Evolutionary conservation across 2,888 invertebrate genomes (phyloP).

Genomic region (Electrophaes corylata): DNA sequence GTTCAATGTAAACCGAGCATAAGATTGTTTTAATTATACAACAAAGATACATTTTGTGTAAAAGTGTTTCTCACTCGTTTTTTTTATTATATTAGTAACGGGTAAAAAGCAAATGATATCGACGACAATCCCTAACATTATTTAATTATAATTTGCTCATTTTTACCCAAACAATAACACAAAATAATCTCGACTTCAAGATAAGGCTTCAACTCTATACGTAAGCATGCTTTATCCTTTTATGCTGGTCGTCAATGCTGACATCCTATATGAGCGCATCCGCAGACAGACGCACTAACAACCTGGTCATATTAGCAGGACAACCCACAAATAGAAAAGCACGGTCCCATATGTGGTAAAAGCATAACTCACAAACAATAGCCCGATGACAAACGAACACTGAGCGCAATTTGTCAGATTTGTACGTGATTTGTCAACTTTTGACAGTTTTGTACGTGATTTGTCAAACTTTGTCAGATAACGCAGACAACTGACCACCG

Average conservation of each 20-base stretch:
- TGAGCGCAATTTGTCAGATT: slow-evolving; percentile 56
- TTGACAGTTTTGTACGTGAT: slow-evolving; percentile 54
- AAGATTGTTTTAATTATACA: too few species aligned
- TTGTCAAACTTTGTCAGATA: slow-evolving; percentile 67
- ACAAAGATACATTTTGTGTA: too few species aligned
- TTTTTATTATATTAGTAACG: too few species aligned
- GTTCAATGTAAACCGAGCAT: too few species aligned
- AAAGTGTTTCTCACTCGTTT: too few species aligned
- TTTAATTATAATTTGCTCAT: slow-evolving; percentile 7
- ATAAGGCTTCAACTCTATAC: not conserved
- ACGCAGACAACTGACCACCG: slow-evolving; percentile 44
- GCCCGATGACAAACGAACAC: slow-evolving; percentile 48
- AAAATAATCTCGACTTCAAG: slow-evolving; percentile 21
- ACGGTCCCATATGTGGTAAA: not conserved
- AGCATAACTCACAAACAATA: slow-evolving; percentile 39
- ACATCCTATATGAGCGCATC: too few species aligned
- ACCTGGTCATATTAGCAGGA: too few species aligned
- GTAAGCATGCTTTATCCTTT: not conserved
- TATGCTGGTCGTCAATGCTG: not conserved
- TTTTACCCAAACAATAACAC: slow-evolving; percentile 20
- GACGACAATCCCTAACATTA: too few species aligned
- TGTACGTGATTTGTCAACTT: slow-evolving; percentile 66
- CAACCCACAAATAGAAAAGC: not conserved
- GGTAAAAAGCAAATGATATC: too few species aligned
- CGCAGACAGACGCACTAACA: too few species aligned